Evolutionary conservation across 2,888 invertebrate species (phyloP), one percentile per base, ranked within the genome.

Genomic region (Acleris cristana): DNA sequence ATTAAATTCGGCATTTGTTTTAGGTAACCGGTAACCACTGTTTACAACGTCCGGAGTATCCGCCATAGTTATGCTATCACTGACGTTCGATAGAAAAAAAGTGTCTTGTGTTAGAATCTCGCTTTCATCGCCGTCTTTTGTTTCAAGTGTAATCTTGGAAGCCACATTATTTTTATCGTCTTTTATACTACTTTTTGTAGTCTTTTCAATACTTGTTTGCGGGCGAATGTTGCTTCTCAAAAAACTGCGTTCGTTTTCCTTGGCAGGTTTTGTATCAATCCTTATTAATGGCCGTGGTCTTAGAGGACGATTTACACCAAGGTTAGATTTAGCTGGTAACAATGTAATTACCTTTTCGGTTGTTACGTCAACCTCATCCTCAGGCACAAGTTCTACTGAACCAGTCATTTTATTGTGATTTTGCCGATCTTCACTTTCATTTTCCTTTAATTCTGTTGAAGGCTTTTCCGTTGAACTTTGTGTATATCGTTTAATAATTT

Each of bases 311-410:
- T 95, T 95, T 6, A 96, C 94, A 0, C 96, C 96, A 0, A 96
- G 94, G 84, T 97, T 97, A 1, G 97, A 97, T 79, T 96, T 95
- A 0, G 95, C 96, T 1, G 97, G 97, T 65, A 96, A 88, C 52
- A 97, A 84, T 0, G 96, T 97, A 19, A 93, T 89, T 16, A 92
- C 83, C 69, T 78, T 82, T 18, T 87, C 74, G 19, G 92, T 90
- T 48, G 91, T 91, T n/a, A 82, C 80, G 67, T 89, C 88, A 65
- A 89, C 67, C 69, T 88, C 88, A 30, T 90, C 92, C 65, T 92
- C 91, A 14, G 85, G 82, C 21, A 91, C 87, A n/a, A 91, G 87
- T 82, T 92, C 92, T 45, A 92, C 91, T 18, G 85, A 87, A 48
- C 92, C 92, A 48, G 83, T 86, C 78, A 88, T 87, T 79, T 89